These are phyloP conservation scores for Zalophus californianus DNA, from an alignment of 2,797 vertebrate genomes.

Conservation along the genomic window DNA sequence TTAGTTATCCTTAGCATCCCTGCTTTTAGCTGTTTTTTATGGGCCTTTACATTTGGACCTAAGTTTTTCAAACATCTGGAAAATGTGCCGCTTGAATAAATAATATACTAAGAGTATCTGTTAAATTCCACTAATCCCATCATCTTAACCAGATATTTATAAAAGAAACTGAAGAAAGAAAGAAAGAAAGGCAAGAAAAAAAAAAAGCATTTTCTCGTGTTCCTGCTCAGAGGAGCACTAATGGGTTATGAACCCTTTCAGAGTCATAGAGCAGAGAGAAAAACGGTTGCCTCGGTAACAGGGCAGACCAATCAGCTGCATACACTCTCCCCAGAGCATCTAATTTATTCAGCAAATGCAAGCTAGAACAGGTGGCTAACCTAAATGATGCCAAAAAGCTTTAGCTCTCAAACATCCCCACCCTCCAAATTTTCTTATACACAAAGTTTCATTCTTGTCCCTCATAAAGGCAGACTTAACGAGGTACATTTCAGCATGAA, in stretches of 20 bases:
- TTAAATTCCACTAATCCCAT: conserved; percentile 83
- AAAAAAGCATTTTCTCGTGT: conserved; percentile 23
- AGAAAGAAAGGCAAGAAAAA: background rate
- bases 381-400: conserved; percentile 87
- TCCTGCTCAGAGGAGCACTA: conserved; percentile 83
- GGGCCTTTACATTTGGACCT: conserved; percentile 61
- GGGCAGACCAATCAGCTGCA: conserved; percentile 89
- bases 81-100: conserved; percentile 82
- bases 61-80: conserved; percentile 74
- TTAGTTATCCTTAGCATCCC: conserved; percentile 55
- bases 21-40: conserved; percentile 29
- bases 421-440: conserved; percentile 5
- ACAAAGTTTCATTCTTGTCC: conserved; percentile 44
- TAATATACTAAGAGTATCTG: conserved; percentile 78
- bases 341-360: conserved; percentile 89
- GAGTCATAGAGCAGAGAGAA: conserved; percentile 86
- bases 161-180: background rate
- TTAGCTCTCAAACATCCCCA: conserved; percentile 51
- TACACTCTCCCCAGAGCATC: conserved; percentile 89
- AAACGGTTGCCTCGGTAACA: conserved; percentile 92
- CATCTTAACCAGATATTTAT: conserved; percentile 61
- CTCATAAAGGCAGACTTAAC: background rate
- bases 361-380: conserved; percentile 91
- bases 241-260: conserved; percentile 86
- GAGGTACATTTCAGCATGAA: background rate